These are phyloP conservation scores for Brachypteracias leptosomus DNA, from an alignment of 2,113 vertebrate genomes.

Conservation along the genomic window DNA sequence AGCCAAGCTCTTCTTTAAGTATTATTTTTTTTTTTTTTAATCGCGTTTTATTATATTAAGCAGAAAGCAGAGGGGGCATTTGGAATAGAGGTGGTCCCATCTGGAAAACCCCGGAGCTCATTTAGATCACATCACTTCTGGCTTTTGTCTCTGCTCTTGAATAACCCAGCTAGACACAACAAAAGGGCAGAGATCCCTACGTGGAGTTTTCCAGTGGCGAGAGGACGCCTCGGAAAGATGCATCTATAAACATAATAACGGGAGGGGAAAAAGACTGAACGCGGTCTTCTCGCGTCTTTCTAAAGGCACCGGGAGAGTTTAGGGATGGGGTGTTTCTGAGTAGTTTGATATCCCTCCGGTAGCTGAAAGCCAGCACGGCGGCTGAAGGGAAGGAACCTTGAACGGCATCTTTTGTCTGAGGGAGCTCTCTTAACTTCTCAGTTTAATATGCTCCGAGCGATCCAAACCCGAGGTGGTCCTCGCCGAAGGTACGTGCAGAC, in stretches of 20 bases:
- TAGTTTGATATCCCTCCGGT: background rate
- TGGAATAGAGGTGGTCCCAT: conserved; percentile 86
- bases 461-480: background rate
- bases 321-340: conserved; percentile 9
- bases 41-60: background rate
- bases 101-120: conserved; percentile 90
- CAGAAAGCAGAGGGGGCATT: conserved; percentile 44
- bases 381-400: background rate
- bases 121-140: conserved; percentile 89
- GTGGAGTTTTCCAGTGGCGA: conserved; percentile 57
- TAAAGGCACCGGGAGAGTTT: conserved; percentile 23
- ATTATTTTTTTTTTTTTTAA: background rate
- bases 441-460: background rate
- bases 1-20: background rate
- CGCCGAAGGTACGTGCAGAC: conserved; percentile 12
- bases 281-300: conserved; percentile 14
- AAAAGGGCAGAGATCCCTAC: conserved; percentile 71
- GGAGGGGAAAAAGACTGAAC: conserved; percentile 13
- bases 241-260: background rate
- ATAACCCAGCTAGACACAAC: conserved; percentile 74
- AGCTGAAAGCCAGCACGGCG: background rate
- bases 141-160: conserved; percentile 88
- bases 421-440: background rate
- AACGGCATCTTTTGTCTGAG: conserved; percentile 54
- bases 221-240: conserved; percentile 61